Base-by-base conservation (phyloP, 2,888 invertebrate species). In the Eupeodes luniger region DNA sequence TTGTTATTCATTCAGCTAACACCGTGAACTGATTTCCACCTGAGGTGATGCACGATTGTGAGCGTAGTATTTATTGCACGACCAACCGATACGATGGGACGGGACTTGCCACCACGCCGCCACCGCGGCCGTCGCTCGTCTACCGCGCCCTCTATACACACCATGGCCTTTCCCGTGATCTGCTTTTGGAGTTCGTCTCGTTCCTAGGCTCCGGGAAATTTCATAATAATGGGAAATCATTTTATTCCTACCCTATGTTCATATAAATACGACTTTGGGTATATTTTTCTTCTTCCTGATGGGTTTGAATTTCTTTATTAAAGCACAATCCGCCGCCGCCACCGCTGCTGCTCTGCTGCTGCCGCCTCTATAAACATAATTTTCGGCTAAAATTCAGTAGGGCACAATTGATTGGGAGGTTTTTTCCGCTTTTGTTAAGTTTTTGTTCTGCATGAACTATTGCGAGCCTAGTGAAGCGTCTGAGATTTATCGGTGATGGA, bases 11-110 rank as follows among this genome's bases (percentile, higher is more conserved):
- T 79, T 64, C 44, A 49, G 44, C 55, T 55, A 87, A 72, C 59
- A 55, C 57, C 80, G 80, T 80, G 87, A 80, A 87, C 87, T 83
- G 87, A 87, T 87, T 87, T 87, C 87, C 87, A 87, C 87, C 87
- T 87, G 87, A 87, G 87, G 87, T 87, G 87, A 87, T 87, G 87
- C 87, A 87, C 87, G 87, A 83, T 82, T 87, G 83, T 80, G 64
- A 80, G 69, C 79, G 55, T 83, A 83, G 76, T 80, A 87, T 87
- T 87, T 87, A 83, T 87, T 83, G 83, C 76, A 72, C 72, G 72
- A 59, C 47, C 40, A 9, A 40, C 40, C 40, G 4, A 9, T 7
- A 9, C 40, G 9, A 40, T 40, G 64, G 5, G 64, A 34, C 12
- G 66, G 19, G 66, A 55, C 57, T 19, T 27, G n/a, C 49, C 19